phyloP scores from a whole-genome alignment of 2,888 invertebrate genomes.

The Spilarctia lutea region DNA sequence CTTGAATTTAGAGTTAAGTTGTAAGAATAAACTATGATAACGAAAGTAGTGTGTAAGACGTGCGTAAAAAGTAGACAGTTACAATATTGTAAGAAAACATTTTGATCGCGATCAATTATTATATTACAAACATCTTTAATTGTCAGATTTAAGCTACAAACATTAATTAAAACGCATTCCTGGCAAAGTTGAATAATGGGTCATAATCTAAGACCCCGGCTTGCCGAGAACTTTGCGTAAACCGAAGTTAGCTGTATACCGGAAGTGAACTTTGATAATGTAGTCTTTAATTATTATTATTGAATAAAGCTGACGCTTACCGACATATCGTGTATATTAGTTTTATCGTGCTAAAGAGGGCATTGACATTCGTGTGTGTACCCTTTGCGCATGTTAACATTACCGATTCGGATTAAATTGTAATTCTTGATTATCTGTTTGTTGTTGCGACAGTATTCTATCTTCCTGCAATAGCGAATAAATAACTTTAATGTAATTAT shows the following conservation, averaged over 20 bases:
- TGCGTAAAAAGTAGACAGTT: neutral
- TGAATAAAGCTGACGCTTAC: neutral
- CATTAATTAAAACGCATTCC: neutral
- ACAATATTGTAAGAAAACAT: no score
- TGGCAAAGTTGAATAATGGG: neutral
- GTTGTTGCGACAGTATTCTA: neutral
- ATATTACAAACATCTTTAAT: no score
- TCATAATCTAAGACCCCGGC: neutral
- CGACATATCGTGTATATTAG: neutral
- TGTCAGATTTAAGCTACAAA: no score
- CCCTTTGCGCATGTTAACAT: neutral
- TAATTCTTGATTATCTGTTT: neutral
- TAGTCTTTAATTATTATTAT: neutral
- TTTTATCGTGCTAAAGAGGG: neutral
- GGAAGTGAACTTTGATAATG: neutral
- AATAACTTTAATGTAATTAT: conserved; percentile 3
- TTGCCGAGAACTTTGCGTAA: neutral
- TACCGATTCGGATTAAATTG: neutral
- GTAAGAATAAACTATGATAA: neutral
- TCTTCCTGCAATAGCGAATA: conserved; percentile 1
- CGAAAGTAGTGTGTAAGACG: neutral
- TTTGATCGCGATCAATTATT: no score
- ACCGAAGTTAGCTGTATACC: neutral
- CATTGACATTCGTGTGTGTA: neutral
- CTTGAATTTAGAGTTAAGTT: neutral